Evolutionary conservation across 2,797 vertebrate species (phyloP).

Genomic region (Mormyrops boulengeri): DNA sequence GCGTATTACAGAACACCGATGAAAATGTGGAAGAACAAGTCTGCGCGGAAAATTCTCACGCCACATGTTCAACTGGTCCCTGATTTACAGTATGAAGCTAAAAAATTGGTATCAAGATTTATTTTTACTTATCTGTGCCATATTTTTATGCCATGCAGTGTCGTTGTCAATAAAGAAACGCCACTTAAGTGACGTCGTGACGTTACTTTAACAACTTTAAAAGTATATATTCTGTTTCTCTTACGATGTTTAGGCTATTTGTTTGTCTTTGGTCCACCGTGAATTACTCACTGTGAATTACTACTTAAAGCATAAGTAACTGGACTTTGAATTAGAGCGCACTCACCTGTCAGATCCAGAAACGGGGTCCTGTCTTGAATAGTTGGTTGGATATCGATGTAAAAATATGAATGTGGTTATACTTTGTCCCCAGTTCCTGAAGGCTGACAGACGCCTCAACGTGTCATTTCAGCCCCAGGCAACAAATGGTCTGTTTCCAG

Average conservation of each 20-base stretch:
- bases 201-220: background rate
- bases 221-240: background rate
- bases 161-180: background rate
- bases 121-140: background rate
- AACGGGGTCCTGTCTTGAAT: background rate
- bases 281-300: too few relatives aligned
- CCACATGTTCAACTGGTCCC: background rate
- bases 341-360: background rate
- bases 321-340: background rate
- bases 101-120: background rate
- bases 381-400: background rate
- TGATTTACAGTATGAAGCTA: background rate
- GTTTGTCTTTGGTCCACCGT: background rate
- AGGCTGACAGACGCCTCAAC: conserved; percentile 19
- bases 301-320: background rate
- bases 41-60: background rate
- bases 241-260: background rate
- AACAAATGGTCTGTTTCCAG: background rate
- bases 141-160: background rate
- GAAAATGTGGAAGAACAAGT: conserved; percentile 12
- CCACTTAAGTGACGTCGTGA: background rate
- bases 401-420: background rate
- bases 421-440: background rate
- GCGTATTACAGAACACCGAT: background rate
- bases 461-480: conserved; percentile 16